A percentile compares a stretch with the other conserved stretches of the same genome.
phyloP scores from a whole-genome alignment of 2,113 vertebrate species.

The Falco punctatus region DNA sequence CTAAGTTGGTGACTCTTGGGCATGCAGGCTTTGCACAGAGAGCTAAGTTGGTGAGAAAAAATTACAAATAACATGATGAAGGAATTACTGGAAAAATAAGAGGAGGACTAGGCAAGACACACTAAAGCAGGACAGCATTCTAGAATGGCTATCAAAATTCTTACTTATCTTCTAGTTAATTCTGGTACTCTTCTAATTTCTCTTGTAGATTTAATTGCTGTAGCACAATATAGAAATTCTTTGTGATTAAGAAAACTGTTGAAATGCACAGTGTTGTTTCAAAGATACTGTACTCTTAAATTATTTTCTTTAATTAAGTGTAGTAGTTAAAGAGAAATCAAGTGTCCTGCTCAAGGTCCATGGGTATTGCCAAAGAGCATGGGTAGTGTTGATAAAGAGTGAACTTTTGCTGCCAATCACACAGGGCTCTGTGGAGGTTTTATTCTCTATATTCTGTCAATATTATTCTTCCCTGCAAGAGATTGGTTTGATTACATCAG shows the following conservation, averaged over 20 bases:
- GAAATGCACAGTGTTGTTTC: neutral
- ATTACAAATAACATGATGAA: neutral
- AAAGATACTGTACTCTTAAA: neutral
- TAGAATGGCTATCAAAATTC: neutral
- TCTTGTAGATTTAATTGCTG: neutral
- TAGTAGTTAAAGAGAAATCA: neutral
- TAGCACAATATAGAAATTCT: neutral
- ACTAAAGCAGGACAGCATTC: neutral
- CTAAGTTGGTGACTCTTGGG: neutral
- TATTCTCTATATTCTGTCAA: neutral
- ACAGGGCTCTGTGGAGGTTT: neutral
- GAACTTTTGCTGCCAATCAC: neutral
- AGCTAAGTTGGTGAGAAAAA: neutral
- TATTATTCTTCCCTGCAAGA: neutral
- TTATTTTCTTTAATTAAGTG: neutral
- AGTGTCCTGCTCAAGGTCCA: neutral
- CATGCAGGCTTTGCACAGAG: neutral
- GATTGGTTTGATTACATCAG: neutral
- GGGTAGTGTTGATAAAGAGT: neutral
- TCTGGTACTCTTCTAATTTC: neutral
- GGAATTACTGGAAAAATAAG: neutral
- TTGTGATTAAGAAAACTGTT: neutral
- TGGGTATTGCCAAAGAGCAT: neutral
- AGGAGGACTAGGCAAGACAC: rapidly evolving
- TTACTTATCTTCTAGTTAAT: neutral